Evolutionary conservation across 92 coral and sea anemone species (phyloP), one percentile per base, ranked within the genome.

Genomic region (Palythoa caribaeorum): DNA sequence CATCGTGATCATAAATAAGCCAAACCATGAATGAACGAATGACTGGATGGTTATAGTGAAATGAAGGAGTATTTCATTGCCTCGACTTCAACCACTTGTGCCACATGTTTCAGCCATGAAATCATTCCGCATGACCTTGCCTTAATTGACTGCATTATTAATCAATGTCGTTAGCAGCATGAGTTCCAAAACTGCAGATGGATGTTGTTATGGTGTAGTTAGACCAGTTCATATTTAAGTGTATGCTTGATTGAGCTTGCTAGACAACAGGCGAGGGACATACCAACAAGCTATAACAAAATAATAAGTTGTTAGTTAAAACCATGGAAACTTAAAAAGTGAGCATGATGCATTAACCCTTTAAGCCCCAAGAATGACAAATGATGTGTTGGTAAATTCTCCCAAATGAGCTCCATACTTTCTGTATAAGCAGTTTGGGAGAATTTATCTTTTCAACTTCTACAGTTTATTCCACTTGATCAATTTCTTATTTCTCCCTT

Each of bases 171-270:
- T 74, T 84, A 84, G 59, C 75, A 15, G 52, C 14, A 6, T 10
- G 39, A 36, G 77, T 55, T 77, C 84, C 53, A 70, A 12, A 2
- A n/a, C 9, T 1, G 12, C 11, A 48, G 40, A 14, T 60, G 87
- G 10, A 57, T 53, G 75, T 36, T 75, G 83, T 47, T 57, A 57
- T 73, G 40, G 37, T 66, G 75, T 70, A 70, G 53, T 89, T 92
- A 96, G 39, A 96, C 98, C 70, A 96, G 93, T 84, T 96, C 99
- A 74, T 96, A 96, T 90, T 93, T 95, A 60, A 89, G 88, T 68
- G 93, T 78, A 83, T 94, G 94, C 81, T 96, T 98, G 76, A 90
- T 28, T 57, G 87, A 48, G 38, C 84, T 84, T 68, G 79, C 75
- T 62, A 90, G 71, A 59, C 92, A 90, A 75, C 89, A 80, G 20